phyloP scores from a whole-genome alignment of 2,797 vertebrate genomes.

The Bovichtus diacanthus region DNA sequence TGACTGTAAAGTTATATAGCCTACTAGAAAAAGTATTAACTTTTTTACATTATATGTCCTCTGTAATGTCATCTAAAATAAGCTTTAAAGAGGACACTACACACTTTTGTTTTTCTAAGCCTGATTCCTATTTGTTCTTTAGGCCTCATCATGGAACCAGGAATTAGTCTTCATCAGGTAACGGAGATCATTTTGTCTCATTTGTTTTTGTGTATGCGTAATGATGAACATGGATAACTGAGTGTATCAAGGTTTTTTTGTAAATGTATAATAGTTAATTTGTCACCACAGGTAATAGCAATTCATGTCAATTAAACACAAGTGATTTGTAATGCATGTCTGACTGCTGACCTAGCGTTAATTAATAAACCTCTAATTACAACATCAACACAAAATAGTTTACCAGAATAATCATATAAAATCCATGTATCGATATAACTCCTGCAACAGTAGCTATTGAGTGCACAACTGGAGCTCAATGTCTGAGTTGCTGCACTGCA shows the following conservation, averaged over 20 bases:
- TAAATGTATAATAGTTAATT: neutral
- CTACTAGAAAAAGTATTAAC: neutral
- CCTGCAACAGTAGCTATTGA: neutral
- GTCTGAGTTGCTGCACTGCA: neutral
- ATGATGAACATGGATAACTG: neutral
- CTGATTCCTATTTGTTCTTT: neutral
- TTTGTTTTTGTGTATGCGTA: neutral
- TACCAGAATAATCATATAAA: neutral
- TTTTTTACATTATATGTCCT: neutral
- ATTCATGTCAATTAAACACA: neutral
- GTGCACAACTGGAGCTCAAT: neutral
- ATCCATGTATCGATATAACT: neutral
- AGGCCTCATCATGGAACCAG: too few relatives aligned
- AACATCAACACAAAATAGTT: neutral
- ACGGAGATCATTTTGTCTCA: neutral
- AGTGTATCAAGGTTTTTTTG: neutral
- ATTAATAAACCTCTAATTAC: neutral
- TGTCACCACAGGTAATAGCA: neutral
- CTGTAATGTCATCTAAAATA: neutral
- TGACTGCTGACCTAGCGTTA: neutral
- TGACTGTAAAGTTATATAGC: neutral
- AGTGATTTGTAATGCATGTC: neutral
- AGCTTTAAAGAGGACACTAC: neutral
- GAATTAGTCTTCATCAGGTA: neutral
- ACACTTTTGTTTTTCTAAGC: neutral